phyloP scores from a whole-genome alignment of 2,113 vertebrate species.

The Trachemys scripta region DNA sequence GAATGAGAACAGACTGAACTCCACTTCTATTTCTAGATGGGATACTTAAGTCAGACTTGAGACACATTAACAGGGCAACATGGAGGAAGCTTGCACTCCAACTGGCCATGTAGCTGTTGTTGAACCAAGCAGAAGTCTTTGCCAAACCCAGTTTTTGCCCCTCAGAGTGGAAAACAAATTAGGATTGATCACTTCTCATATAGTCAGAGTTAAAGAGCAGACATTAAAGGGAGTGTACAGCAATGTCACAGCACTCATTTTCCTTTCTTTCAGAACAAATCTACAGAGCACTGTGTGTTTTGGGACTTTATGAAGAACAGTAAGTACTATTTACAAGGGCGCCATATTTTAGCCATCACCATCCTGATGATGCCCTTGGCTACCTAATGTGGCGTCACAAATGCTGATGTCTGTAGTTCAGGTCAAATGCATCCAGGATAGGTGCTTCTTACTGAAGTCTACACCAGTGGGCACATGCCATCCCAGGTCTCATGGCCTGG shows the following conservation, averaged over 20 bases:
- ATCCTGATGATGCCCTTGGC: not conserved
- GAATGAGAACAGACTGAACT: not conserved
- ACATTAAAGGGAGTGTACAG: accelerated
- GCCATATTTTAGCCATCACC: not conserved
- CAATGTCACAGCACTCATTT: constrained; percentile 4
- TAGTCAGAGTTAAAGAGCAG: not conserved
- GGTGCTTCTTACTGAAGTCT: not conserved
- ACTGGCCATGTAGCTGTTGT: not conserved
- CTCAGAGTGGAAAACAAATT: not conserved
- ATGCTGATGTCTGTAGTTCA: not conserved
- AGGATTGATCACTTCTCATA: not conserved
- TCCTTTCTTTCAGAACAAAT: constrained; percentile 74
- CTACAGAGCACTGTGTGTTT: constrained; percentile 82
- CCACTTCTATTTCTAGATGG: not conserved
- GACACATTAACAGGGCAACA: not conserved
- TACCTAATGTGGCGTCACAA: not conserved
- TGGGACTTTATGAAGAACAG: constrained; percentile 89
- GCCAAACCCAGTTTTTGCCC: not conserved
- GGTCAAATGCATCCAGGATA: not conserved
- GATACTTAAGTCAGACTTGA: not conserved
- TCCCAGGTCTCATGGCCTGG: too few species aligned
- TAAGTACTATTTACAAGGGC: constrained; percentile 67
- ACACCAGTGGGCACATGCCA: too few species aligned
- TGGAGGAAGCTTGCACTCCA: not conserved
- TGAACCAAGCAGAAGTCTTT: not conserved